These are phyloP conservation scores for Ochropleura plecta DNA, from an alignment of 2,888 invertebrate species.

Conservation along the genomic window DNA sequence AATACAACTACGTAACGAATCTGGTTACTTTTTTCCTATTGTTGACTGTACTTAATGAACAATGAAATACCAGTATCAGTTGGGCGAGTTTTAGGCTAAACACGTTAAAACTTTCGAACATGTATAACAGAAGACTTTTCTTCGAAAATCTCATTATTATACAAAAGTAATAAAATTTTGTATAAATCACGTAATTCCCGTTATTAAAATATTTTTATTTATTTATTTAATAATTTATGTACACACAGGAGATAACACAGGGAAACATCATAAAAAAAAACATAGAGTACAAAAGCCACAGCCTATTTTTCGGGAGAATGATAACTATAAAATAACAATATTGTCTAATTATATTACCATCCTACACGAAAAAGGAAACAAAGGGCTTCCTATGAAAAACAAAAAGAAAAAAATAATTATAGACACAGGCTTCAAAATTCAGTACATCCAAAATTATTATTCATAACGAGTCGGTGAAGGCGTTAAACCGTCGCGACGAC, in stretches of 20 bases:
- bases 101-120: too few relatives aligned
- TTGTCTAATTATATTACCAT: neutral
- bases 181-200: neutral
- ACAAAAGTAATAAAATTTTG: neutral
- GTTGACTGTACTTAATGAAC: too few relatives aligned
- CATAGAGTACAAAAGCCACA: too few relatives aligned
- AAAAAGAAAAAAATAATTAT: conserved; percentile 12
- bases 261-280: too few relatives aligned
- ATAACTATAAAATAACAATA: neutral
- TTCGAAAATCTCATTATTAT: neutral
- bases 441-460: conserved; percentile 48
- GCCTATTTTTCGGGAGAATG: neutral
- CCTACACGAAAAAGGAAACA: neutral
- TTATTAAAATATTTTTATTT: too few relatives aligned
- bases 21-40: too few relatives aligned
- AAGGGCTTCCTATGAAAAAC: conserved; percentile 1
- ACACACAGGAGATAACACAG: too few relatives aligned
- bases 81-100: too few relatives aligned
- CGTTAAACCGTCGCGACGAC: conserved; percentile 56
- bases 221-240: too few relatives aligned
- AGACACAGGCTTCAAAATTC: conserved; percentile 31
- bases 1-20: too few relatives aligned
- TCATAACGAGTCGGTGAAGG: conserved; percentile 51
- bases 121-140: too few relatives aligned
- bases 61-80: too few relatives aligned